phyloP scores from a whole-genome alignment of 2,888 invertebrate genomes.

The Cryptocephalus primarius region DNA sequence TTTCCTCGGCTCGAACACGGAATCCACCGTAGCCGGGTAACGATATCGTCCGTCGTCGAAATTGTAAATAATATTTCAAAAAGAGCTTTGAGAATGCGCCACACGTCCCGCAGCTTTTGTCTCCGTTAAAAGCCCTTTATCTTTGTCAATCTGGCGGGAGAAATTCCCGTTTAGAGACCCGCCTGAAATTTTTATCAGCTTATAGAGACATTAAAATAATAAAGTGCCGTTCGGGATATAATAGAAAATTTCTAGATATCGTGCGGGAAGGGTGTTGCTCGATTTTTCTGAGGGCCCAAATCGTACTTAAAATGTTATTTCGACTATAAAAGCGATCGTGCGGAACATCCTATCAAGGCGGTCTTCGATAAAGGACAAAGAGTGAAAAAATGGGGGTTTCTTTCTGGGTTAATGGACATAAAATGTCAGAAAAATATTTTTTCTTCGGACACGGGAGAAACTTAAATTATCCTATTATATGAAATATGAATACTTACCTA shows the following conservation, averaged over 20 bases:
- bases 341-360: too few relatives aligned
- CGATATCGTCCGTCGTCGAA: background rate
- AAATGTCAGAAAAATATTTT: too few relatives aligned
- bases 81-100: too few relatives aligned
- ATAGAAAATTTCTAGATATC: conserved; percentile 8
- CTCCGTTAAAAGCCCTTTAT: background rate
- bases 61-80: background rate
- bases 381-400: too few relatives aligned
- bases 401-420: too few relatives aligned
- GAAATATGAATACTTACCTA: too few relatives aligned
- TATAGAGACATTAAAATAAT: conserved; percentile 9
- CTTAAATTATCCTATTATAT: too few relatives aligned
- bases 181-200: conserved; percentile 3
- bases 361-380: too few relatives aligned
- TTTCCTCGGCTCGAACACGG: too few relatives aligned
- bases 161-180: background rate
- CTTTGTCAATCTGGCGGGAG: too few relatives aligned
- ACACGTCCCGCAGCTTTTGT: background rate
- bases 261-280: conserved; percentile 7
- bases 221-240: conserved; percentile 6
- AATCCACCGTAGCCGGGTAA: too few relatives aligned
- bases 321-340: conserved; percentile 10
- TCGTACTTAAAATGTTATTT: conserved; percentile 13
- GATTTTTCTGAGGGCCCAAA: conserved; percentile 9
- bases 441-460: too few relatives aligned